These are phyloP conservation scores for Apeltes quadracus DNA, from an alignment of 2,113 vertebrate genomes.

Conservation along the genomic window DNA sequence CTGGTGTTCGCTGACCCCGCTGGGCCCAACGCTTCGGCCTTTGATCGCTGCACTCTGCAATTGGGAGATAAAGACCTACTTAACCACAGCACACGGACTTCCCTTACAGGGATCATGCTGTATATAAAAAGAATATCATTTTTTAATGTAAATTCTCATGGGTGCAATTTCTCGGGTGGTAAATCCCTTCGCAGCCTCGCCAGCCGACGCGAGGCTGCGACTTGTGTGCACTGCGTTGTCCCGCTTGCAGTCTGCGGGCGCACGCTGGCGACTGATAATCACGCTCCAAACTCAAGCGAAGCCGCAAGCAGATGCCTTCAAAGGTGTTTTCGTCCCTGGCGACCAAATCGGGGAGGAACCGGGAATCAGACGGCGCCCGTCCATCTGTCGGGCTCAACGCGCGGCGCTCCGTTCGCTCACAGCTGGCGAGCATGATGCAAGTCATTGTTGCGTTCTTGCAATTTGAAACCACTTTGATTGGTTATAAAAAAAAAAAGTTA, in stretches of 20 bases:
- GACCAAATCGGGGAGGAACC: slow-evolving; percentile 37
- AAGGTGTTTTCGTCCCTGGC: slow-evolving; percentile 52
- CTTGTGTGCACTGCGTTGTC: slow-evolving; percentile 7
- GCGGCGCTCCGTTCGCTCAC: not conserved
- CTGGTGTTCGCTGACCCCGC: slow-evolving; percentile 37
- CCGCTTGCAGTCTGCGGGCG: slow-evolving; percentile 11
- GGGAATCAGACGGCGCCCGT: slow-evolving; percentile 38
- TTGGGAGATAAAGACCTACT: slow-evolving; percentile 41
- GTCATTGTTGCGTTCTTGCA: slow-evolving; percentile 18
- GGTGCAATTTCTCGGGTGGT: not conserved
- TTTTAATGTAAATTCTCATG: not conserved
- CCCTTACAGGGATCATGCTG: slow-evolving; percentile 6
- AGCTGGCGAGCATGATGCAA: slow-evolving; percentile 33
- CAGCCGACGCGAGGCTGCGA: slow-evolving; percentile 45
- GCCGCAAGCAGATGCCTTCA: slow-evolving; percentile 60
- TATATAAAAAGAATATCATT: not conserved
- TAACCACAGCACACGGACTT: slow-evolving; percentile 28
- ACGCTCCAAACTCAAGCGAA: slow-evolving; percentile 17
- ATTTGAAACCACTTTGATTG: slow-evolving; percentile 24
- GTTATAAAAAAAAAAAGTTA: not conserved
- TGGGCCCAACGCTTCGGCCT: not conserved
- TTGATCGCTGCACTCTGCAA: slow-evolving; percentile 15
- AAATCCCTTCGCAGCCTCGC: slow-evolving; percentile 6
- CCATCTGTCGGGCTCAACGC: slow-evolving; percentile 57
- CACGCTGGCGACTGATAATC: slow-evolving; percentile 41